Conservation (phyloP, 2,888 invertebrate species). For the Ormyrus thymus region DNA sequence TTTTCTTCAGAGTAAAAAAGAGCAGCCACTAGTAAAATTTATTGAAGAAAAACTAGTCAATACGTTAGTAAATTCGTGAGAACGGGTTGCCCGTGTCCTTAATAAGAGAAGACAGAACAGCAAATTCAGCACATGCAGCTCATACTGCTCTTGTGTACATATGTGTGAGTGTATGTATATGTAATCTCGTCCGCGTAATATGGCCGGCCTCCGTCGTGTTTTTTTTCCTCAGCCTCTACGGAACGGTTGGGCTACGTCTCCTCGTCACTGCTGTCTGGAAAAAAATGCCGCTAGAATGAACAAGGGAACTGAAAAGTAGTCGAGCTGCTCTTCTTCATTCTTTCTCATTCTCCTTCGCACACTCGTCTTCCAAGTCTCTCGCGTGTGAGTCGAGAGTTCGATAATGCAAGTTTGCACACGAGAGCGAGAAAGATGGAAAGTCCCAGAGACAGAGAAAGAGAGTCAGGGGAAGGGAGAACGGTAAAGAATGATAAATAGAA, state of each 20-base stretch:
- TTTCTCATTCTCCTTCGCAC: constrained; percentile 5
- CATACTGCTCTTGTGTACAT: constrained; percentile 29
- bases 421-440: constrained; percentile 45
- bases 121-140: constrained; percentile 39
- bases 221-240: constrained; percentile 39
- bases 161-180: constrained; percentile 75
- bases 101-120: background rate
- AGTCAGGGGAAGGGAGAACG: background rate
- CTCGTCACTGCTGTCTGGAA: constrained; percentile 24
- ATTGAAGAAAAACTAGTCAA: background rate
- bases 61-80: background rate
- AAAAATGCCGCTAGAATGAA: constrained; percentile 13
- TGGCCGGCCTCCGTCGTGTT: constrained; percentile 55
- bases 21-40: background rate
- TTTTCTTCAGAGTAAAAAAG: constrained; percentile 9
- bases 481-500: constrained; percentile 14
- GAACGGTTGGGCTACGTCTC: constrained; percentile 30
- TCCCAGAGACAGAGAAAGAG: background rate
- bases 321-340: background rate
- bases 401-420: constrained; percentile 33
- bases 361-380: constrained; percentile 33
- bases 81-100: background rate
- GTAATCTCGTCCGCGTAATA: constrained; percentile 77
- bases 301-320: background rate
- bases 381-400: constrained; percentile 37